Percentiles rank a stretch among this genome's conserved stretches.
Evolutionary conservation across 1,140 invertebrate genomes (phyloP).

Genomic region (Drosophila bocki): DNA sequence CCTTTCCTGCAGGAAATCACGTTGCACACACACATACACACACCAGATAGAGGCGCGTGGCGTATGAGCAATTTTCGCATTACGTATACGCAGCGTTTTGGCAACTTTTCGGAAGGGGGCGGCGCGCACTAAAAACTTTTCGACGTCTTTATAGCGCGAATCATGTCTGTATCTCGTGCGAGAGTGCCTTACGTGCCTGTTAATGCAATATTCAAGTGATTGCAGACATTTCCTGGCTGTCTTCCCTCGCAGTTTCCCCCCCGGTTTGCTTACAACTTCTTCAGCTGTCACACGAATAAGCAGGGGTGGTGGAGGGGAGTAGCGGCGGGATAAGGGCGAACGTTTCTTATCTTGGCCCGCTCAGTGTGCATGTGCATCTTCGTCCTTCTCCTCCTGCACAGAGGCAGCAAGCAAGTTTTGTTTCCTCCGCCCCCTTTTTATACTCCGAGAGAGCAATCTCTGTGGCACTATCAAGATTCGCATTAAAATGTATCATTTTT

Average conservation of each 20-base stretch:
- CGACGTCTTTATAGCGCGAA: slow-evolving; percentile 77
- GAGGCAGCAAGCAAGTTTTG: slow-evolving; percentile 67
- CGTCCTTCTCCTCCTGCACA: slow-evolving; percentile 14
- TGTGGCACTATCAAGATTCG: slow-evolving; percentile 83
- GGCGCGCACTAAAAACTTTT: slow-evolving; percentile 58
- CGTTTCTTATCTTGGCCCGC: slow-evolving; percentile 68
- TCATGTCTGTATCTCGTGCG: slow-evolving; percentile 34
- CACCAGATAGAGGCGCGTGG: slow-evolving; percentile 49
- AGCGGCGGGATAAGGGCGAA: slow-evolving; percentile 5
- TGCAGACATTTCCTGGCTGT: slow-evolving; percentile 60
- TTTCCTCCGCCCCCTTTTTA: slow-evolving; percentile 60
- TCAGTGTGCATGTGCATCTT: slow-evolving; percentile 62
- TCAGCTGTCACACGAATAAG: slow-evolving; percentile 81
- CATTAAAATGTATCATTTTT: slow-evolving; percentile 85
- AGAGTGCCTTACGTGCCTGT: slow-evolving; percentile 76
- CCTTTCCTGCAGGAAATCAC: slow-evolving; percentile 70
- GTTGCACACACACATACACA: slow-evolving; percentile 51
- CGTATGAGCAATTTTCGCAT: slow-evolving; percentile 76
- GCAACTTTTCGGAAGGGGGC: slow-evolving; percentile 55
- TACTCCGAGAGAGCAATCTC: slow-evolving; percentile 68
- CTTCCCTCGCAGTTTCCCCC: neutral
- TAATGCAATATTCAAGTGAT: slow-evolving; percentile 85
- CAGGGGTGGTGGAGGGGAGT: slow-evolving; percentile 15
- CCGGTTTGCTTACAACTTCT: slow-evolving; percentile 74
- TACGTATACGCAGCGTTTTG: slow-evolving; percentile 66